These are phyloP conservation scores for Andrena bicolor DNA, from an alignment of 2,888 invertebrate species.

Conservation along the genomic window DNA sequence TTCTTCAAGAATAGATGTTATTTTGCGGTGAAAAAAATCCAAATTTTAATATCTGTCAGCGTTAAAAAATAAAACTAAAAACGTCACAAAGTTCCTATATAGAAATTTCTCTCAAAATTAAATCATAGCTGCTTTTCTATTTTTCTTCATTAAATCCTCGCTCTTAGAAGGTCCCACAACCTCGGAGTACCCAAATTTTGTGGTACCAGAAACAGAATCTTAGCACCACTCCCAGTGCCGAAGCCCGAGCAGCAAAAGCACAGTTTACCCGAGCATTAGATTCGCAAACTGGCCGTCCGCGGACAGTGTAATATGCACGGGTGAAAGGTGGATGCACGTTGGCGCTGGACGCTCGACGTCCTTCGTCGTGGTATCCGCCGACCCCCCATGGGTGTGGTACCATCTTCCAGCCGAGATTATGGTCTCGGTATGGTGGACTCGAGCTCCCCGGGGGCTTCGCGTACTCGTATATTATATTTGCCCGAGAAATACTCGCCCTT, in stretches of 20 bases:
- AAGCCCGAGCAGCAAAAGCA: too few relatives aligned
- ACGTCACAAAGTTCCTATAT: too few relatives aligned
- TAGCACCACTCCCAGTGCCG: too few relatives aligned
- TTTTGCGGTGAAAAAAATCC: too few relatives aligned
- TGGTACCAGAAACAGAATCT: too few relatives aligned
- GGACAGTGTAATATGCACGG: slow-evolving; percentile 44
- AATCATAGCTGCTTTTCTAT: not conserved
- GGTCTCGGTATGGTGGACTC: slow-evolving; percentile 65
- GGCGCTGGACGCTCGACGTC: slow-evolving; percentile 30
- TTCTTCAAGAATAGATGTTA: too few relatives aligned
- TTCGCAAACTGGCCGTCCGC: not conserved
- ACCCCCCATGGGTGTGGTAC: slow-evolving; percentile 79
- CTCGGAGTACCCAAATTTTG: too few relatives aligned
- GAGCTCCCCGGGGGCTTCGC: slow-evolving; percentile 68
- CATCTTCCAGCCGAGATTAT: slow-evolving; percentile 73
- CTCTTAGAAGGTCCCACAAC: too few relatives aligned
- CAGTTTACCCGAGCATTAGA: not conserved
- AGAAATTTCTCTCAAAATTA: not conserved
- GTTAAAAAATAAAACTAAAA: too few relatives aligned
- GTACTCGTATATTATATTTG: slow-evolving; percentile 74
- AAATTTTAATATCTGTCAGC: too few relatives aligned
- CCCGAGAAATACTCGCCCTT: slow-evolving; percentile 64
- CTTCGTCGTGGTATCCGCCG: slow-evolving; percentile 50
- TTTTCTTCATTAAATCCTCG: not conserved
- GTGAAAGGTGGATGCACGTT: slow-evolving; percentile 60